Evolutionary conservation across 1,140 invertebrate species (phyloP), one percentile per base, ranked within the genome.

Genomic region (Cyclargus thomasi): DNA sequence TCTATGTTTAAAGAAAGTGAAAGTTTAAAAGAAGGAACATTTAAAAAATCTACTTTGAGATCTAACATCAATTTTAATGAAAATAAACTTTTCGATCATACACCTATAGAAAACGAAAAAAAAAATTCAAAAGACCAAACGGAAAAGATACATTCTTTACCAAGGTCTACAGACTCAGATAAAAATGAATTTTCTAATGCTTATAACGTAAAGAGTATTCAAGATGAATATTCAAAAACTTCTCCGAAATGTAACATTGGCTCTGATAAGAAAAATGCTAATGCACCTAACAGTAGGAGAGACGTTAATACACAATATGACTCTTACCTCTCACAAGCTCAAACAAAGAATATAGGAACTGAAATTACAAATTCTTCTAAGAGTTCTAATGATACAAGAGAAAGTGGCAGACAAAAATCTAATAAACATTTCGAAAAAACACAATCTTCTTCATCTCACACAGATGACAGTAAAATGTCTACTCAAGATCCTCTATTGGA

Each of bases 401-500:
- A 70, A 17, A 64, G 53, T 65, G 23, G 11, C 23, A 10, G 22
- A 59, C 35, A 59, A 20, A 18, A 20, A 59, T 29, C 29, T 29
- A 59, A 20, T 53, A n/a, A 47, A 57, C 53, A 29, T 20, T 67
- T 68, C 35, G 67, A 71, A 35, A 66, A 62, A 57, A 66, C 55
- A 67, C 10, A 16, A 2, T 16, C n/a, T n/a, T 29, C 7, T 57
- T 22, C 63, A 64, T 36, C 63, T 21, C 17, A 64, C 0, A 21
- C 63, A 17, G 17, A 35, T 36, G 23, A 18, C 16, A 11, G 7
- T 8, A 11, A 57, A n/a, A 10, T 35, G 23, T 18, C 35, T 67
- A 47, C 55, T 6, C 76, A 74, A 62, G 85, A 85, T 71, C 83
- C 85, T 10, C 65, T 88, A 62, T 57, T 89, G 29, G 73, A 83